Evolutionary conservation across 2,888 invertebrate species (phyloP).

Genomic region (Athetis lepigone): DNA sequence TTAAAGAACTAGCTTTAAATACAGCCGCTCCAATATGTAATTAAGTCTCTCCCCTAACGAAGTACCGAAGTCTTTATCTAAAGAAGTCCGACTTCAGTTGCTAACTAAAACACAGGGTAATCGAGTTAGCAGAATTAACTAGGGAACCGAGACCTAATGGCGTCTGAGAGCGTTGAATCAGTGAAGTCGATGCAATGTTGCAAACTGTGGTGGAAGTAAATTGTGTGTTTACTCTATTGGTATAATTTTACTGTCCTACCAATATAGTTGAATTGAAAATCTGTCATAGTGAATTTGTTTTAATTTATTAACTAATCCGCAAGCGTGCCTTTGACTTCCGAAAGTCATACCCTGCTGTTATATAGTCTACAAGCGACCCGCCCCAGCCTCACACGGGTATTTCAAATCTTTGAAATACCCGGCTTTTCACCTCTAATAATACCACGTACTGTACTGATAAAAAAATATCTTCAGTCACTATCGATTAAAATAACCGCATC

Average conservation of each 20-base stretch:
- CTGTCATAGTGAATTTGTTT: too few species aligned
- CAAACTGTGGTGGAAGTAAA: constrained; percentile 2
- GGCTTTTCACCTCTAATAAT: too few species aligned
- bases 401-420: too few species aligned
- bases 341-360: too few species aligned
- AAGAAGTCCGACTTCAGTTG: constrained; percentile 6
- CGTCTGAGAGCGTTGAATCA: constrained; percentile 15
- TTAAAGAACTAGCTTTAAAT: neutral
- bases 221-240: constrained; percentile 1
- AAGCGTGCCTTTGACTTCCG: too few species aligned
- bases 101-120: constrained; percentile 12
- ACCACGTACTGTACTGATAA: too few species aligned
- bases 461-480: too few species aligned
- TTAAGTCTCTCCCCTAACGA: neutral
- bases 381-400: too few species aligned
- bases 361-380: too few species aligned
- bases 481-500: too few species aligned
- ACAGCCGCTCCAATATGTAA: neutral
- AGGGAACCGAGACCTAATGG: constrained; percentile 9
- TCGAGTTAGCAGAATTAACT: constrained; percentile 14
- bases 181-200: constrained; percentile 17
- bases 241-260: neutral
- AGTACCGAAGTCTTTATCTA: neutral
- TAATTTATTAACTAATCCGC: too few species aligned
- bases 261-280: neutral